These are phyloP conservation scores for Manis javanica DNA, from an alignment of 2,797 vertebrate genomes.

Conservation along the genomic window DNA sequence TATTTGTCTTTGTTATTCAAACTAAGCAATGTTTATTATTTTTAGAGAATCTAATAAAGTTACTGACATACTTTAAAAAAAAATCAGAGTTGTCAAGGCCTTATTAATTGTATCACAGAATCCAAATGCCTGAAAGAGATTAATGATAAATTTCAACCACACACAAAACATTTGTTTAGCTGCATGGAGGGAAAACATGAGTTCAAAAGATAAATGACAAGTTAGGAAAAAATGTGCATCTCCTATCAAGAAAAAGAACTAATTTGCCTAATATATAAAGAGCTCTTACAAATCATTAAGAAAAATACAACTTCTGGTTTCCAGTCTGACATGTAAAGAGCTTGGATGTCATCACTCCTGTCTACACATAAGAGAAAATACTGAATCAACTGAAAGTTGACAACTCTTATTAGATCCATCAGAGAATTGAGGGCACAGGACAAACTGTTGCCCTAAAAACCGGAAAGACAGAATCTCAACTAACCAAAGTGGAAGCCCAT, in stretches of 20 bases:
- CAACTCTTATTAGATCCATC: background rate
- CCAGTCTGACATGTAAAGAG: background rate
- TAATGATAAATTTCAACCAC: background rate
- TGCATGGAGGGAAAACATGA: background rate
- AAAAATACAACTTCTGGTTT: background rate
- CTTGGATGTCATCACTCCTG: background rate
- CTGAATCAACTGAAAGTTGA: background rate
- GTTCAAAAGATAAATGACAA: slow-evolving; percentile 29
- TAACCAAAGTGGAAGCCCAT: background rate
- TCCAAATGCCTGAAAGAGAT: slow-evolving; percentile 15
- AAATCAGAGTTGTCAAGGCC: background rate
- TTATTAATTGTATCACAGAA: slow-evolving; percentile 31
- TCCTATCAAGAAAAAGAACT: slow-evolving; percentile 12
- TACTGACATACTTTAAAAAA: too few relatives aligned
- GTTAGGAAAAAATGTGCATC: background rate
- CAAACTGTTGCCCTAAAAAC: background rate
- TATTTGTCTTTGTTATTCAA: background rate
- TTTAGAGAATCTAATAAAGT: background rate
- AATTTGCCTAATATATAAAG: background rate
- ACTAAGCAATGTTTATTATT: background rate
- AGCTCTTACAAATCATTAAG: background rate
- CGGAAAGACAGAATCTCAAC: background rate
- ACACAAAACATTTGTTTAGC: slow-evolving; percentile 24
- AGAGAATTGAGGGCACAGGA: background rate
- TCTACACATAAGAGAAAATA: background rate